Evolutionary conservation across 1,140 invertebrate genomes (phyloP).

Genomic region (Macrobrachium rosenbergii): DNA sequence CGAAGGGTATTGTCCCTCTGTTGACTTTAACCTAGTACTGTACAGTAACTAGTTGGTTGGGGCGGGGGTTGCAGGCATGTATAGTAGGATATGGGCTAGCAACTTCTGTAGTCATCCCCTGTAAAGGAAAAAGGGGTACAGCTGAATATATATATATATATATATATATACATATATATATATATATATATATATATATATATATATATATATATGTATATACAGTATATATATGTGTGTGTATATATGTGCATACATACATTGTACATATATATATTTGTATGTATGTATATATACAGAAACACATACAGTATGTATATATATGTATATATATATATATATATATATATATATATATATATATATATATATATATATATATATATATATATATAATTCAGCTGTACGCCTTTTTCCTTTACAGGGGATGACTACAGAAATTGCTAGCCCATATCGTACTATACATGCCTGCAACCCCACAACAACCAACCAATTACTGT

Average conservation of each 20-base stretch:
- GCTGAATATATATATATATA: not conserved
- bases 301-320: too few relatives aligned
- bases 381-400: not conserved
- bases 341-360: slow-evolving; percentile 20
- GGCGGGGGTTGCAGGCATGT: too few relatives aligned
- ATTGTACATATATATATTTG: not conserved
- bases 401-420: too few relatives aligned
- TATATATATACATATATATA: slow-evolving; percentile 18
- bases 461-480: too few relatives aligned
- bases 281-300: slow-evolving; percentile 6
- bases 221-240: not conserved
- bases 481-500: too few relatives aligned
- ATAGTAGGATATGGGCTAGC: too few relatives aligned
- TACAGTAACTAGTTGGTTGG: too few relatives aligned
- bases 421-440: too few relatives aligned
- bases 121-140: not conserved
- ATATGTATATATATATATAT: slow-evolving; percentile 18
- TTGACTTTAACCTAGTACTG: too few relatives aligned
- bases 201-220: slow-evolving; percentile 13
- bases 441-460: too few relatives aligned
- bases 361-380: slow-evolving; percentile 9
- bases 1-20: too few relatives aligned
- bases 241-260: not conserved
- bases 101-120: too few relatives aligned
- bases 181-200: slow-evolving; percentile 22